phyloP scores from a whole-genome alignment of 1,140 invertebrate species.

The Camponotus pennsylvanicus region DNA sequence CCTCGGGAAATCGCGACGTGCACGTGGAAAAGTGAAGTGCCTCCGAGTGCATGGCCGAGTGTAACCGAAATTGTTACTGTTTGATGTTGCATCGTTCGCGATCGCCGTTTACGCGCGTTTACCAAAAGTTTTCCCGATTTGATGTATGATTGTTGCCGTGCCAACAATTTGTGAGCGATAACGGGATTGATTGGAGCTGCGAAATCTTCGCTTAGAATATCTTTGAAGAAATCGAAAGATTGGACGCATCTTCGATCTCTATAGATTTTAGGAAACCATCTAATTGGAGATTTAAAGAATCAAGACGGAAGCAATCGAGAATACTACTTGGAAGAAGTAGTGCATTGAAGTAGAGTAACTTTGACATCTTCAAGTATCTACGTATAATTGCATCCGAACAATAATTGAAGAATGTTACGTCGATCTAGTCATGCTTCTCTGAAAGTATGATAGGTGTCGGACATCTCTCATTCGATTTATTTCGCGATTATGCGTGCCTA shows the following conservation, averaged over 20 bases:
- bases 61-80: constrained; percentile 38
- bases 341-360: neutral
- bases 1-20: constrained; percentile 35
- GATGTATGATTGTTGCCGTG: neutral
- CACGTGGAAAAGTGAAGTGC: constrained; percentile 59
- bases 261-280: no score
- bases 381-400: neutral
- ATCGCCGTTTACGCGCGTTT: constrained; percentile 11
- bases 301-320: neutral
- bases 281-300: neutral
- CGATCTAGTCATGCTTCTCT: neutral
- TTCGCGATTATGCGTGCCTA: constrained; percentile 3
- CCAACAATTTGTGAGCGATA: neutral
- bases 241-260: neutral
- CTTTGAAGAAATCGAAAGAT: neutral
- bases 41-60: constrained; percentile 40
- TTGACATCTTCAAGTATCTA: neutral
- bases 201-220: neutral
- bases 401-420: constrained; percentile 5
- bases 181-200: neutral
- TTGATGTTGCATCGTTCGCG: constrained; percentile 35
- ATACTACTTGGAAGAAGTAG: neutral
- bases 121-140: neutral
- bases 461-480: neutral
- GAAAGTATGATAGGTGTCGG: constrained; percentile 28